Evolutionary conservation across 2,888 invertebrate genomes (phyloP).

Genomic region (Sphaerophoria taeniata): DNA sequence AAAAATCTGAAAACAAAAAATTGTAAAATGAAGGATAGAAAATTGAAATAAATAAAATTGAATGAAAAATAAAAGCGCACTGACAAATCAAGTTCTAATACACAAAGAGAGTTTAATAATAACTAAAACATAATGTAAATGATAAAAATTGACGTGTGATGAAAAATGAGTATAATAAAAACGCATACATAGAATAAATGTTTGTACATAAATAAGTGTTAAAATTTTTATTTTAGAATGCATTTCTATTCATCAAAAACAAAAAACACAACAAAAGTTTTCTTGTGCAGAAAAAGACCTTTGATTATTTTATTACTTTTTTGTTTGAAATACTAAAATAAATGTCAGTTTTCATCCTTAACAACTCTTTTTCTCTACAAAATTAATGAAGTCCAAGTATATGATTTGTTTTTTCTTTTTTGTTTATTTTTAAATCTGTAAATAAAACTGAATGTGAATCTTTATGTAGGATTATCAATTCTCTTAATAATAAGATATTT

Average conservation of each 20-base stretch:
- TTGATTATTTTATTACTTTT: no score
- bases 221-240: neutral
- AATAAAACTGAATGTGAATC: constrained; percentile 2
- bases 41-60: constrained; percentile 21
- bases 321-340: no score
- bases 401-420: no score
- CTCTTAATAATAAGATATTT: neutral
- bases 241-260: neutral
- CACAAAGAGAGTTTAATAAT: constrained; percentile 33
- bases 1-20: constrained; percentile 26
- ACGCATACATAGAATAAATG: constrained; percentile 24
- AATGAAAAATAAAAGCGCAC: constrained; percentile 55
- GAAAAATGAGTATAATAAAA: neutral
- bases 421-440: no score
- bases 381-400: no score
- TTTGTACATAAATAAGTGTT: constrained; percentile 23
- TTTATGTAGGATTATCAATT: neutral
- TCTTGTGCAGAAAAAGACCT: no score
- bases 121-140: constrained; percentile 8
- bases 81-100: constrained; percentile 69
- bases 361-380: no score
- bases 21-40: neutral
- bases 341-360: no score
- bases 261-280: no score
- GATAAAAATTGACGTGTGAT: constrained; percentile 41